phyloP scores from a whole-genome alignment of 2,888 invertebrate genomes.

The Melikaiella ostensackeni region DNA sequence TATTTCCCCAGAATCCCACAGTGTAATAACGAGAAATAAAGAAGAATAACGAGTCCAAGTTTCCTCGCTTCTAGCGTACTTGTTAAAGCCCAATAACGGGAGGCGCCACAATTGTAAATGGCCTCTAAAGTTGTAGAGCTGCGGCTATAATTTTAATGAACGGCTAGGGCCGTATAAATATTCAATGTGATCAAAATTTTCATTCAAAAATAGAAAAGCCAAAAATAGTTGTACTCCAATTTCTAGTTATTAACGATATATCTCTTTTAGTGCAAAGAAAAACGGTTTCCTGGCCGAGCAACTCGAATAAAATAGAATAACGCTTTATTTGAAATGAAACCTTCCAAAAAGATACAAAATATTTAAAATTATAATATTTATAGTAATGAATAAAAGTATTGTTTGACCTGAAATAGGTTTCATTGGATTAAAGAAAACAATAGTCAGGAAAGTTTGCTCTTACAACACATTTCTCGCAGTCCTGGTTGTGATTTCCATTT shows the following conservation, averaged over 20 bases:
- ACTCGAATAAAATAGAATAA: too few relatives aligned
- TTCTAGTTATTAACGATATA: too few relatives aligned
- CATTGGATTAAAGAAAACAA: background rate
- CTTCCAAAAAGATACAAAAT: too few relatives aligned
- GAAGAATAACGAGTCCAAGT: conserved; percentile 38
- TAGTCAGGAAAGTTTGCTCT: background rate
- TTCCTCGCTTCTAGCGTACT: conserved; percentile 10
- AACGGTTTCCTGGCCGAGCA: too few relatives aligned
- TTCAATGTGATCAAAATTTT: background rate
- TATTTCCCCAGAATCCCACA: conserved; percentile 23
- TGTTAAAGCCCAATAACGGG: conserved; percentile 23
- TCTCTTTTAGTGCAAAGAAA: too few relatives aligned
- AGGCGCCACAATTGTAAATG: background rate
- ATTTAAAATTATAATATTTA: too few relatives aligned
- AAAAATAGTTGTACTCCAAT: too few relatives aligned
- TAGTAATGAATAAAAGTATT: background rate
- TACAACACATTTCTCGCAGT: background rate
- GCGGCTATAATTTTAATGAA: conserved; percentile 26
- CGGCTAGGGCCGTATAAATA: background rate
- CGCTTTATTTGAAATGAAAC: too few relatives aligned
- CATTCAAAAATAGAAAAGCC: background rate
- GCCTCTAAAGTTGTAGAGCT: background rate
- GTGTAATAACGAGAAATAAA: conserved; percentile 29
- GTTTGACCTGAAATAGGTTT: background rate
- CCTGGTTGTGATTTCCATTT: background rate